These are phyloP conservation scores for Andrena trimmerana DNA, from an alignment of 2,888 invertebrate genomes.

Conservation along the genomic window DNA sequence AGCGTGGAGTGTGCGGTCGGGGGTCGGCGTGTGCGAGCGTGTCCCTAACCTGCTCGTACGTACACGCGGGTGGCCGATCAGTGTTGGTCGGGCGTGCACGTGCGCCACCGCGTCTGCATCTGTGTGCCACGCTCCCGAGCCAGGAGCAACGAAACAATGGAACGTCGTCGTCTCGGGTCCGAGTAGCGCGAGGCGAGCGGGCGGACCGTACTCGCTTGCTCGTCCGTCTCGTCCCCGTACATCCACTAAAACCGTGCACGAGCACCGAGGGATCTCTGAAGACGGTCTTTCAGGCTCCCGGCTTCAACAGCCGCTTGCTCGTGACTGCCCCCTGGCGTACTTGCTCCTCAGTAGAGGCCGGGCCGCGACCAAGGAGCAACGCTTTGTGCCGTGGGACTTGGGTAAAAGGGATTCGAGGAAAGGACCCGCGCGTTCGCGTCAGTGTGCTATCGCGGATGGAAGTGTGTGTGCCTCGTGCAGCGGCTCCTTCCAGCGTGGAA, in stretches of 20 bases:
- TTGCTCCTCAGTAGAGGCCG: slow-evolving; percentile 69
- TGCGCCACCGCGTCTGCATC: slow-evolving; percentile 45
- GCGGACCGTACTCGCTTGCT: slow-evolving; percentile 33
- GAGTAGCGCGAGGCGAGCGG: slow-evolving; percentile 54
- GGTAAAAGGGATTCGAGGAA: slow-evolving; percentile 32
- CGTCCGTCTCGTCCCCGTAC: slow-evolving; percentile 42
- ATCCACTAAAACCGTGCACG: slow-evolving; percentile 48
- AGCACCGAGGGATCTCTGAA: slow-evolving; percentile 58
- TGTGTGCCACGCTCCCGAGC: slow-evolving; percentile 51
- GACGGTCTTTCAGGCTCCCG: slow-evolving; percentile 63
- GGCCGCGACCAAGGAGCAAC: slow-evolving; percentile 65
- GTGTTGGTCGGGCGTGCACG: slow-evolving; percentile 56
- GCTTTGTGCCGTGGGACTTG: slow-evolving; percentile 55
- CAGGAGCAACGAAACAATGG: slow-evolving; percentile 68
- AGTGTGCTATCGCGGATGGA: not conserved
- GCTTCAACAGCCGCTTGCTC: slow-evolving; percentile 62
- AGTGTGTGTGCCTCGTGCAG: not conserved
- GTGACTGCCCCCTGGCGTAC: slow-evolving; percentile 70
- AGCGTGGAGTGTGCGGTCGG: slow-evolving; percentile 23
- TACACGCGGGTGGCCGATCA: not conserved
- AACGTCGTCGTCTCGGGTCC: slow-evolving; percentile 54
- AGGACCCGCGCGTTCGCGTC: slow-evolving; percentile 1
- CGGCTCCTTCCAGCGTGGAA: not conserved
- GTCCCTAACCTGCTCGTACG: slow-evolving; percentile 54
- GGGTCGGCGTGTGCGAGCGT: slow-evolving; percentile 18